Conservation (phyloP, 2,797 vertebrate species). For the Hipposideros larvatus region DNA sequence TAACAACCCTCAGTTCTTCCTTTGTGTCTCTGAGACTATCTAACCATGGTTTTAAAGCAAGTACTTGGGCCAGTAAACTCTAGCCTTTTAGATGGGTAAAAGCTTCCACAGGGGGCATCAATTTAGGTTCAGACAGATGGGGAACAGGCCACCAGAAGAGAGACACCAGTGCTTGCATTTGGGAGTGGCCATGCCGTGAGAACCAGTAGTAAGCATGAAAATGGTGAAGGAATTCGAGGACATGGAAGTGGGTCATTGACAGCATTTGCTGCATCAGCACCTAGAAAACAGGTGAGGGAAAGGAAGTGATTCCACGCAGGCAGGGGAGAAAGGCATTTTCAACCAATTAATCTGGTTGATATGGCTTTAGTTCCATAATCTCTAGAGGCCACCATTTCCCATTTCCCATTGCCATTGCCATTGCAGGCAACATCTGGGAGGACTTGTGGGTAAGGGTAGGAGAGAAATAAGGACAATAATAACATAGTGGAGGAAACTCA, state of each 20-base stretch:
- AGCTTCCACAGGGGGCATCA: background rate
- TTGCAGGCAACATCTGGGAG: background rate
- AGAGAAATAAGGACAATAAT: background rate
- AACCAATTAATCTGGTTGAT: background rate
- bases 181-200: background rate
- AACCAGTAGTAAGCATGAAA: background rate
- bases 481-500: background rate
- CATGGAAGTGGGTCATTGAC: background rate
- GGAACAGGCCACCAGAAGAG: background rate
- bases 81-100: background rate
- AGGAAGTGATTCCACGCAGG: background rate
- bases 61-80: background rate
- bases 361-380: background rate
- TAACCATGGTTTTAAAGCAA: slow-evolving; percentile 47
- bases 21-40: no score
- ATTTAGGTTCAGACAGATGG: background rate
- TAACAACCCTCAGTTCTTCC: no score
- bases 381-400: background rate
- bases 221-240: background rate
- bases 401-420: background rate
- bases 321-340: background rate
- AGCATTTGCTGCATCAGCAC: background rate
- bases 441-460: background rate
- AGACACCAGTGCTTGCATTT: background rate
- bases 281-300: background rate